Conservation (phyloP, 2,113 vertebrate genomes). For the Salvelinus fontinalis region DNA sequence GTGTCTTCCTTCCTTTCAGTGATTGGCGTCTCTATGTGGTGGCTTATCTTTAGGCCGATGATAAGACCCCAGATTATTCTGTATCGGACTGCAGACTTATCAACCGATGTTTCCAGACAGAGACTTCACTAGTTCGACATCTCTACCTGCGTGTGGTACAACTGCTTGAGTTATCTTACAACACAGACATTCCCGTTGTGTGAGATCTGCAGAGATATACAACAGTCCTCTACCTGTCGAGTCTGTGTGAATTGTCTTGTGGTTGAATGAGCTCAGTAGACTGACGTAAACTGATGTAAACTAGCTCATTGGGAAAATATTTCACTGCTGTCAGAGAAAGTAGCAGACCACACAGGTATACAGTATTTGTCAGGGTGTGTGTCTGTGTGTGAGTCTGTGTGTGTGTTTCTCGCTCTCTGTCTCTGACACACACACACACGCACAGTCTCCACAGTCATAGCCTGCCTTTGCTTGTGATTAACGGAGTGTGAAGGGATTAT, state of each 20-base stretch:
- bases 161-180: no score
- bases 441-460: slow-evolving; percentile 26
- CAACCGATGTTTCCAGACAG: no score
- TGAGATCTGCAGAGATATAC: neutral
- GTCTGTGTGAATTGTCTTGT: slow-evolving; percentile 11
- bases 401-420: slow-evolving; percentile 31
- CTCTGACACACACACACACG: no score
- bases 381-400: slow-evolving; percentile 15
- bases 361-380: slow-evolving; percentile 45
- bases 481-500: slow-evolving; percentile 73
- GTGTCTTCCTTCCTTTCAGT: slow-evolving; percentile 17
- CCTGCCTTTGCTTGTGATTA: slow-evolving; percentile 66
- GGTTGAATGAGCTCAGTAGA: slow-evolving; percentile 43
- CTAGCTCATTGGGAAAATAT: slow-evolving; percentile 34
- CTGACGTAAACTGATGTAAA: slow-evolving; percentile 23
- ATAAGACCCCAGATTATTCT: slow-evolving; percentile 50
- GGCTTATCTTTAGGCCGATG: slow-evolving; percentile 41
- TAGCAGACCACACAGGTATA: slow-evolving; percentile 59
- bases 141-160: no score
- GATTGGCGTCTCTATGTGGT: slow-evolving; percentile 36
- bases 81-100: slow-evolving; percentile 27
- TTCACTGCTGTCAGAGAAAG: slow-evolving; percentile 19
- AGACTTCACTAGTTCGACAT: no score
- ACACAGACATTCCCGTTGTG: no score
- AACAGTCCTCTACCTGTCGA: neutral